A percentile compares a stretch with the other conserved stretches of the same genome.
phyloP scores from a whole-genome alignment of 2,888 invertebrate species.

The Venusia cambrica region DNA sequence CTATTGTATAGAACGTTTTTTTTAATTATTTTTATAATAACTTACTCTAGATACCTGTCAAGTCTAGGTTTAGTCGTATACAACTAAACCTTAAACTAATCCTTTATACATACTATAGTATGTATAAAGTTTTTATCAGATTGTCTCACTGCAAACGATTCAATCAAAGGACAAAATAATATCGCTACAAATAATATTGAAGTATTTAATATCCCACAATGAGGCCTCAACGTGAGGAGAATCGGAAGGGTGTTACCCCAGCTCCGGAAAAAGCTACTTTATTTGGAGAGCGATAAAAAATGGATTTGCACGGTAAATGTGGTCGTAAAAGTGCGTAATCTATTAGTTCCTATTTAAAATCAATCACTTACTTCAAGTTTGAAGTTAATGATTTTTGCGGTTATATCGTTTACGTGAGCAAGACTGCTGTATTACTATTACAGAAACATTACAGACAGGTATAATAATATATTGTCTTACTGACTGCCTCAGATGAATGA shows the following conservation, averaged over 20 bases:
- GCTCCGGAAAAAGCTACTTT: slow-evolving; percentile 16
- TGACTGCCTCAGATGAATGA: no score
- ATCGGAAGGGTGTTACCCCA: slow-evolving; percentile 26
- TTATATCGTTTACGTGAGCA: no score
- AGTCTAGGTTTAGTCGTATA: no score
- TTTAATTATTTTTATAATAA: no score
- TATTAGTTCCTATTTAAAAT: slow-evolving; percentile 22
- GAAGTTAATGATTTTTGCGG: slow-evolving; percentile 12
- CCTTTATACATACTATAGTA: no score
- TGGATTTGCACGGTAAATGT: slow-evolving; percentile 6
- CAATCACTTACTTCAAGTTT: slow-evolving; percentile 16
- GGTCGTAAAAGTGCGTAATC: slow-evolving; percentile 13
- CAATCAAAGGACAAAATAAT: slow-evolving; percentile 16
- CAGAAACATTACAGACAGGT: no score
- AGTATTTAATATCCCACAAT: slow-evolving; percentile 33
- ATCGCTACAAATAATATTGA: slow-evolving; percentile 32
- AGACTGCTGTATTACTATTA: no score
- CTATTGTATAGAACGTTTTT: no score
- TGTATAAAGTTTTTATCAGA: no score
- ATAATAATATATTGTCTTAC: no score
- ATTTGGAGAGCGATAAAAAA: slow-evolving; percentile 10
- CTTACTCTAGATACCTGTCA: no score
- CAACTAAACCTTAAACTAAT: no score
- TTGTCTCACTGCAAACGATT: slow-evolving; percentile 9
- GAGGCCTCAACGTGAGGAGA: slow-evolving; percentile 28